phyloP scores from a whole-genome alignment of 2,797 vertebrate genomes.

The Propithecus deckenii region DNA sequence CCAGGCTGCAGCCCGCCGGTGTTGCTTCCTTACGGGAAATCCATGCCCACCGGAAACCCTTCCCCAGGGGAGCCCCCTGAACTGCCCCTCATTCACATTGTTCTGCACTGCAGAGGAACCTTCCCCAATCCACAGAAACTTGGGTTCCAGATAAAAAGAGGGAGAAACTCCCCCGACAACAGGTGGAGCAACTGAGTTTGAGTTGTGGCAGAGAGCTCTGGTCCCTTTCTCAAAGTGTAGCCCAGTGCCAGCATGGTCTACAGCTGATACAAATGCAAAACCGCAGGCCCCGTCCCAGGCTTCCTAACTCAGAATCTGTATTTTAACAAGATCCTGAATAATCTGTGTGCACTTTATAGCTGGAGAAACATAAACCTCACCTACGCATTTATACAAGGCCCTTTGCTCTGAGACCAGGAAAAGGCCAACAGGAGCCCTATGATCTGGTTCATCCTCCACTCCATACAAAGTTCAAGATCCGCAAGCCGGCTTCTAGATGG shows the following conservation, averaged over 20 bases:
- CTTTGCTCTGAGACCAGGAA: not conserved
- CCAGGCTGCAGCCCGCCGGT: not conserved
- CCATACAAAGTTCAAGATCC: not conserved
- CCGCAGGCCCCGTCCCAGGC: not conserved
- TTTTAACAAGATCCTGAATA: not conserved
- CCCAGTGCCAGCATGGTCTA: not conserved
- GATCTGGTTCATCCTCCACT: not conserved
- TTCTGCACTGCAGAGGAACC: not conserved
- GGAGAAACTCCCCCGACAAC: not conserved
- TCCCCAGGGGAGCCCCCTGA: not conserved
- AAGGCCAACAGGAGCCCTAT: not conserved
- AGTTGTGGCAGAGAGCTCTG: not conserved
- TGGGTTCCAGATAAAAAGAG: not conserved
- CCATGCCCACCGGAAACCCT: not conserved
- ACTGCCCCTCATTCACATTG: not conserved
- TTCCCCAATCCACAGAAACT: not conserved
- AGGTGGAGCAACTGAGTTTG: not conserved
- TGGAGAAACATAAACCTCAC: not conserved
- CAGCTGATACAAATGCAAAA: not conserved
- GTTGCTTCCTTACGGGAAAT: not conserved
- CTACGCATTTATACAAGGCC: not conserved
- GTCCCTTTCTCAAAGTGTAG: not conserved
- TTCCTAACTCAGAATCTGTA: not conserved
- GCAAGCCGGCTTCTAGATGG: not conserved
- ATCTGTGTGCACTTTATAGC: not conserved